Base-by-base conservation (phyloP, 2,797 vertebrate species). In the Fistularia commersonii region DNA sequence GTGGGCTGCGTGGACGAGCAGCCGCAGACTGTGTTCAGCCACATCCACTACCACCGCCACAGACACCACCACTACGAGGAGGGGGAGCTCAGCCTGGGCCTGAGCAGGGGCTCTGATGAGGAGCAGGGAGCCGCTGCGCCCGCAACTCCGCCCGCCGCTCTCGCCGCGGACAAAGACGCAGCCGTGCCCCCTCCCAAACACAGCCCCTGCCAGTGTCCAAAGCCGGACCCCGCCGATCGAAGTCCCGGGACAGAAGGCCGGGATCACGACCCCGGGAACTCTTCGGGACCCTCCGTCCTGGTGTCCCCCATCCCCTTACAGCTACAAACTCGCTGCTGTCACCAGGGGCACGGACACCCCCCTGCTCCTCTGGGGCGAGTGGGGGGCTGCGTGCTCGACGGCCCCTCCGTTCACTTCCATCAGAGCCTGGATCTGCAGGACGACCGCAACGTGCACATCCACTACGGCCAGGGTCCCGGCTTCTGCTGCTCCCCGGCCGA, bases 21-120 rank as follows among this genome's bases (percentile, higher is more conserved):
- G 69, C 87, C 88, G 35, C 91, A 93, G 69, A 90, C 89, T 61
- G 88, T 94, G 65, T 93, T 95, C 74, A 95, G 89, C 87, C 96
- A 99, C 1, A 57, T 96, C 68, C 95, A 99, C 85, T 98, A 92
- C 83, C 94, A 94, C 87, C 89, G 90, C 52, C 97, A 99, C 83
- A 90, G 93, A 79, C 95, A 98, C 86, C 95, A 96, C 80, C 94
- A 98, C 89, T 96, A 96, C 11, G 89, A 93, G 64, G 40, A 89
- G 48, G 87, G 61, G 47, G 89, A 84, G 36, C 85, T 61, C 1
- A 53, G 70, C 55, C 90, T 82, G 51, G 81, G 82, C 56, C 91
- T 59, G 11, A 77, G 82, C 42, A 79, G 79, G 35, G 88, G 77
- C 74, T 87, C 83, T 41, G 88, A 91, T 0, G 88, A 90, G 80